A percentile compares a stretch with the other conserved stretches of the same genome.
Evolutionary conservation across 2,113 vertebrate genomes (phyloP).

Genomic region (Paedocypris sp.): DNA sequence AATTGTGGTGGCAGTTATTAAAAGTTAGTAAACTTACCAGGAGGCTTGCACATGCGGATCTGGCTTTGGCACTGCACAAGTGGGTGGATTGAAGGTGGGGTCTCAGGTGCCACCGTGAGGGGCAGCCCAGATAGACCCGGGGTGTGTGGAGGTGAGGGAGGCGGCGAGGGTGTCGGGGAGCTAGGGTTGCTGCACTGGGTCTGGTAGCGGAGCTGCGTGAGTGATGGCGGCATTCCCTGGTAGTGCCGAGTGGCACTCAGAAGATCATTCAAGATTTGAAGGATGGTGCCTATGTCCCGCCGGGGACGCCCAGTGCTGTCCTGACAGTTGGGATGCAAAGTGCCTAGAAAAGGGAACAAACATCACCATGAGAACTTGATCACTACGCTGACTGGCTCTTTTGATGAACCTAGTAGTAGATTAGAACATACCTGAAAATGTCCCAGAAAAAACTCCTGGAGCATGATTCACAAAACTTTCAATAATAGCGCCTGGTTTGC

Average conservation of each 20-base stretch:
- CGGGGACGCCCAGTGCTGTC: conserved; percentile 89
- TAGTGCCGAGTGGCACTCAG: conserved; percentile 94
- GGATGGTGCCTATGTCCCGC: conserved; percentile 91
- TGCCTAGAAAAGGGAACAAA: conserved; percentile 61
- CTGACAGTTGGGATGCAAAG: conserved; percentile 96
- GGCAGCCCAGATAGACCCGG: conserved; percentile 54
- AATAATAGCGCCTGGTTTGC: conserved; percentile 75
- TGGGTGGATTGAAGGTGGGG: conserved; percentile 59
- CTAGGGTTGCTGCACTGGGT: conserved; percentile 73
- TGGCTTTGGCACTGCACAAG: conserved; percentile 84
- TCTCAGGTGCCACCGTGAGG: conserved; percentile 69
- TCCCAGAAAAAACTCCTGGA: conserved; percentile 47
- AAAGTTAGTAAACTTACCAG: conserved; percentile 61
- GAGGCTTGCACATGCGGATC: conserved; percentile 84
- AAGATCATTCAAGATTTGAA: conserved; percentile 97
- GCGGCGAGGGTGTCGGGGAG: conserved; percentile 59
- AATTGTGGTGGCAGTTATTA: too few relatives aligned
- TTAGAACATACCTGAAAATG: conserved; percentile 30
- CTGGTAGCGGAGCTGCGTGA: conserved; percentile 91
- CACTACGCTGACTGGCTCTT: not conserved
- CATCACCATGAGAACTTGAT: too few relatives aligned
- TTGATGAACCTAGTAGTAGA: not conserved
- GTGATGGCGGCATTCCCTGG: conserved; percentile 93
- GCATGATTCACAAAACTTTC: conserved; percentile 83
- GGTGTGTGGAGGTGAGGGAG: conserved; percentile 57